Evolutionary conservation across 2,888 invertebrate species (phyloP).

Genomic region (Flabesymbios commensalis): DNA sequence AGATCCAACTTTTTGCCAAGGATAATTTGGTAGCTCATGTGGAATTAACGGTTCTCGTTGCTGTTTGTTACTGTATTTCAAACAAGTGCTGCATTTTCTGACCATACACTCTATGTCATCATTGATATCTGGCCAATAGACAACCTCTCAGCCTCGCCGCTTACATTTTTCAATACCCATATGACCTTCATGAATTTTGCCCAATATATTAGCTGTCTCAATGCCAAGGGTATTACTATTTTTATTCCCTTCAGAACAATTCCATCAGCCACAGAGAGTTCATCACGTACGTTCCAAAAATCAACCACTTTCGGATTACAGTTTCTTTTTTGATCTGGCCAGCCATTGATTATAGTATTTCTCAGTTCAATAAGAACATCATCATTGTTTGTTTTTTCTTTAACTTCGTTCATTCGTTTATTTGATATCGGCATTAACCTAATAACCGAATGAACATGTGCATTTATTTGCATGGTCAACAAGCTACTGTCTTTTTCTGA

Average conservation of each 20-base stretch:
- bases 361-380: not conserved
- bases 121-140: constrained; percentile 11
- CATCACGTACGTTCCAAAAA: not conserved
- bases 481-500: not conserved
- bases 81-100: constrained; percentile 6
- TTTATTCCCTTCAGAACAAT: not conserved
- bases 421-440: not conserved
- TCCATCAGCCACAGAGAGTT: not conserved
- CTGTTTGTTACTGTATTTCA: not conserved
- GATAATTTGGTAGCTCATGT: constrained; percentile 8
- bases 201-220: not conserved
- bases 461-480: too few relatives aligned
- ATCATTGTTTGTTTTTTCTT: constrained; percentile 1
- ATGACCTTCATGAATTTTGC: constrained; percentile 3
- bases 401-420: not conserved
- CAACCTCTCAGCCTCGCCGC: constrained; percentile 2
- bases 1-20: constrained; percentile 12
- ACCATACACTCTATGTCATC: constrained; percentile 9
- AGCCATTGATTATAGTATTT: not conserved
- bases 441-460: not conserved
- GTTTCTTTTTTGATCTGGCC: not conserved
- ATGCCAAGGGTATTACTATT: not conserved
- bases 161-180: constrained; percentile 7
- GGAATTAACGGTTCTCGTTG: constrained; percentile 7
- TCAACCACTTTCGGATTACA: too few relatives aligned